Conservation (phyloP, 2,888 invertebrate species). For the Onthophagus sagittarius region DNA sequence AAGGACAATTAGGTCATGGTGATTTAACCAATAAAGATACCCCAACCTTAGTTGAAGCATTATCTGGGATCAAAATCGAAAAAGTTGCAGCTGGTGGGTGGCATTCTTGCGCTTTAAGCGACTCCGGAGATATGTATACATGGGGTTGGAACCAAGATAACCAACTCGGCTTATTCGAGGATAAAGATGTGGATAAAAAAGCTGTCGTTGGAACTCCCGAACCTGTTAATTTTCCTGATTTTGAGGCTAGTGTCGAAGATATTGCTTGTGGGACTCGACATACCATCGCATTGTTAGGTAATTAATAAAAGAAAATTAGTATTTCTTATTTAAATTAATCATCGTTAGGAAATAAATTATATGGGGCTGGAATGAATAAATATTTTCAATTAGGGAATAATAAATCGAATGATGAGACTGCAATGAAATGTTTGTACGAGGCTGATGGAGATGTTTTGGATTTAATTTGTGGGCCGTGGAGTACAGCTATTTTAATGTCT, state of each 20-base stretch:
- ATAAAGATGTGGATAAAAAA: slow-evolving; percentile 39
- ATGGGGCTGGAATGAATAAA: slow-evolving; percentile 77
- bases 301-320: not conserved
- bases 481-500: slow-evolving; percentile 39
- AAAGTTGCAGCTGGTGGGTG: slow-evolving; percentile 79
- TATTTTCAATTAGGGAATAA: slow-evolving; percentile 71
- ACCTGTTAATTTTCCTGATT: slow-evolving; percentile 50
- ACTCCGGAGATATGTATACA: slow-evolving; percentile 76
- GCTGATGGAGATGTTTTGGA: slow-evolving; percentile 31
- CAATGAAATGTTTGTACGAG: slow-evolving; percentile 36
- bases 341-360: slow-evolving; percentile 58
- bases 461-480: slow-evolving; percentile 53
- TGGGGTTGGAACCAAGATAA: slow-evolving; percentile 93
- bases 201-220: slow-evolving; percentile 51
- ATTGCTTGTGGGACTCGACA: slow-evolving; percentile 76
- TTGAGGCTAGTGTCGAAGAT: slow-evolving; percentile 46
- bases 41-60: slow-evolving; percentile 66
- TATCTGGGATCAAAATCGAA: slow-evolving; percentile 70
- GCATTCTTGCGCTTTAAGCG: slow-evolving; percentile 78
- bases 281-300: slow-evolving; percentile 64
- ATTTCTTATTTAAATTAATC: slow-evolving; percentile 18
- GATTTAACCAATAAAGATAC: slow-evolving; percentile 58
- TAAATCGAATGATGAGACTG: slow-evolving; percentile 38
- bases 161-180: slow-evolving; percentile 66
- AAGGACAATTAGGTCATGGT: slow-evolving; percentile 85